Evolutionary conservation across 1,140 invertebrate species (phyloP).

Genomic region (Patella vulgata): DNA sequence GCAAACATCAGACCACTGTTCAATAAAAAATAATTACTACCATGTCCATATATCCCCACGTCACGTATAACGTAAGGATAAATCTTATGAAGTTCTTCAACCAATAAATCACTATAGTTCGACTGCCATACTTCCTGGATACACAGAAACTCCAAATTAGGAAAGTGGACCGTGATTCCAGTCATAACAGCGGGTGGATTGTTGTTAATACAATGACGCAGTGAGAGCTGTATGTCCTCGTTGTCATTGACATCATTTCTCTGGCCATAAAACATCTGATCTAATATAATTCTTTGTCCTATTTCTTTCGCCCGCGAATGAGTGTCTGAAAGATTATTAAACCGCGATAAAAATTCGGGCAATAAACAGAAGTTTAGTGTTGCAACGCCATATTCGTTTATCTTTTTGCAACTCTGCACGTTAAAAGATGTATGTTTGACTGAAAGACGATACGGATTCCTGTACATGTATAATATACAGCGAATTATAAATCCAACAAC

Average conservation of each 20-base stretch:
- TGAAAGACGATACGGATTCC: too few relatives aligned
- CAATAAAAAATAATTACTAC: constrained; percentile 41
- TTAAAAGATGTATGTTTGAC: too few relatives aligned
- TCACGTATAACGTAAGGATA: constrained; percentile 58
- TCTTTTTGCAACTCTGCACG: background rate
- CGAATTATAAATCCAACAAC: too few relatives aligned
- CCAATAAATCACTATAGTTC: constrained; percentile 37
- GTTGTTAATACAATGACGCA: too few relatives aligned
- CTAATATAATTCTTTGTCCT: constrained; percentile 45
- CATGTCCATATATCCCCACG: constrained; percentile 36
- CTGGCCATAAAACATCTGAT: constrained; percentile 30
- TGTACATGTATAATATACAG: too few relatives aligned
- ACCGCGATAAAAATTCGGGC: constrained; percentile 46
- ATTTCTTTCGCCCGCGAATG: constrained; percentile 34
- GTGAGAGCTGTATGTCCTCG: background rate
- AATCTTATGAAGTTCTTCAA: constrained; percentile 50
- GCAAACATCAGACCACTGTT: constrained; percentile 66
- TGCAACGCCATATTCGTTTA: constrained; percentile 31
- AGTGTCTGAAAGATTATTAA: constrained; percentile 49
- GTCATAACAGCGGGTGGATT: too few relatives aligned
- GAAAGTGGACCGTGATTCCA: constrained; percentile 44
- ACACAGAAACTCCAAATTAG: constrained; percentile 48
- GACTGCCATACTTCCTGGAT: constrained; percentile 53
- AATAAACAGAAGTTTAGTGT: constrained; percentile 52
- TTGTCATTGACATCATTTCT: background rate